Evolutionary conservation across 2,797 vertebrate species (phyloP), one percentile per base, ranked within the genome.

Genomic region (Acipenser transmontanus): DNA sequence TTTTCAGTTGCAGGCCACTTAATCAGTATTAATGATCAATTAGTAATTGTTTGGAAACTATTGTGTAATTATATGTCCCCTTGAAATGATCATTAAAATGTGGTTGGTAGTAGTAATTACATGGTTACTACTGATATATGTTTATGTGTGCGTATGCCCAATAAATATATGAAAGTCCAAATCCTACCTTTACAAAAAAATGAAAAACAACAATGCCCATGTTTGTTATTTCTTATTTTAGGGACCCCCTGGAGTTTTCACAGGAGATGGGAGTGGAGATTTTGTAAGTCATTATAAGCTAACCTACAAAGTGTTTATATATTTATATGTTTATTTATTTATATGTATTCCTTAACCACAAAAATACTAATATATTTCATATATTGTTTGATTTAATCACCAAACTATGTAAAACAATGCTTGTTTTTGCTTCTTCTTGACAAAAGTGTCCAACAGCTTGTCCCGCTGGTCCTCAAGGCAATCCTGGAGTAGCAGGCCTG

Each of bases 391-490:
- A 34, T 34, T 34, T 34, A 34, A 34, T 34, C 3, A n/a, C n/a
- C 6, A 8, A 54, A 54, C 52, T 54, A n/a, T 54, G n/a, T 9
- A 54, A 54, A 54, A 9, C 52, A 54, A 61, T 11, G 13, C n/a
- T 14, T 61, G 60, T 17, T 61, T 62, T 74, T 20, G 17, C 5
- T 67, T 7, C 67, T n/a, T 48, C 52, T 71, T 66, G 13, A 70
- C 67, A 62, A 8, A 64, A 91, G 91, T 92, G 91, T 77, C 86
- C 86, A 72, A 78, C 86, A 11, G 72, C 82, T 68, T 91, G 91
- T 61, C 90, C 90, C 47, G 82, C 85, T 47, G 89, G 91, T 76
- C 85, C 85, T 2, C 88, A 71, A 76, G 91, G 91, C 51, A 49
- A 84, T 20, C 69, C 80, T 50, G 89, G 89, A 4, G 70, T 86